phyloP scores from a whole-genome alignment of 2,797 vertebrate genomes.

The Lophotriccus pileatus region DNA sequence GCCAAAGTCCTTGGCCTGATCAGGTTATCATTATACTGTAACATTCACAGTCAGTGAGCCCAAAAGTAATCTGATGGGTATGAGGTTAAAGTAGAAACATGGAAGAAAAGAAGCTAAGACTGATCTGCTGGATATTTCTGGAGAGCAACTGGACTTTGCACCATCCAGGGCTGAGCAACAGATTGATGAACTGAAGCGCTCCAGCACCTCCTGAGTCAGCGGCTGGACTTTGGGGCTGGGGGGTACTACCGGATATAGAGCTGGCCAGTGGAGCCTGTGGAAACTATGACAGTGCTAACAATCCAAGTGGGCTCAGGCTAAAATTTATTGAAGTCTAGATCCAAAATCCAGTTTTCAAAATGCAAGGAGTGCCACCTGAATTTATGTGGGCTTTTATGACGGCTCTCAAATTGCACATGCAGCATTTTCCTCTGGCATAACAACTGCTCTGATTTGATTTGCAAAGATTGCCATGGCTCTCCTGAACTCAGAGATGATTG shows the following conservation, averaged over 20 bases:
- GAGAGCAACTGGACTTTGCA: neutral
- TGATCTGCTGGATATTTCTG: neutral
- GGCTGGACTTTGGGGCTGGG: neutral
- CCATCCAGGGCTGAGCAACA: neutral
- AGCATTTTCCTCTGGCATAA: neutral
- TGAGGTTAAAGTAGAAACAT: neutral
- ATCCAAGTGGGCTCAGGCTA: neutral
- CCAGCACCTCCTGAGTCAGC: neutral
- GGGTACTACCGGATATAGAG: accelerated
- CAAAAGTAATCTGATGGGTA: neutral
- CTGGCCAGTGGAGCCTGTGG: neutral
- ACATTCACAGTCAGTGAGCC: neutral
- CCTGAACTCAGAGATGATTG: neutral
- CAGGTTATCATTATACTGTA: neutral
- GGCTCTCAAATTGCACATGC: neutral
- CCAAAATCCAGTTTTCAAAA: neutral
- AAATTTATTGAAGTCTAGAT: neutral
- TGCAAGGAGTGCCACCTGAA: neutral
- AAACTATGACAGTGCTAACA: neutral
- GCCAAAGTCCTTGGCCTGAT: neutral
- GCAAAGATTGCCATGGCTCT: neutral
- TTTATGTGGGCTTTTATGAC: neutral
- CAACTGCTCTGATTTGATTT: neutral
- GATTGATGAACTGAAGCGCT: neutral
- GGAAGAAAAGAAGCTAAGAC: neutral